Conservation (phyloP, 1,140 invertebrate species). For the Drosophila prosaltans region DNA sequence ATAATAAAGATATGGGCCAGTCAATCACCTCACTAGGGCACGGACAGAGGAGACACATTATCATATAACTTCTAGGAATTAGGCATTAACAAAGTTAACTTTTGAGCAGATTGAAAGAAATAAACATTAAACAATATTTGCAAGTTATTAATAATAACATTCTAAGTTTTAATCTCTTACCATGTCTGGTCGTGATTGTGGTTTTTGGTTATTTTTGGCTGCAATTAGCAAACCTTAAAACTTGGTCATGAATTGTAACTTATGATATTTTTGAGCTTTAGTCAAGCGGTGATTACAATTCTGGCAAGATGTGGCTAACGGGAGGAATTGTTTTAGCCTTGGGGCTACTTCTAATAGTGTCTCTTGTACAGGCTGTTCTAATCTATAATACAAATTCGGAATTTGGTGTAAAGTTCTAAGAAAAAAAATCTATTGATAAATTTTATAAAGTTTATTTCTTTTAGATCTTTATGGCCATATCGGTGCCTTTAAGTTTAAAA, state of each 20-base stretch:
- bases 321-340: not conserved
- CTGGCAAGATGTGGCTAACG: not conserved
- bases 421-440: not conserved
- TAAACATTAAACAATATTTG: slow-evolving; percentile 4
- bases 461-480: slow-evolving; percentile 87
- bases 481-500: slow-evolving; percentile 88
- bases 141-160: not conserved
- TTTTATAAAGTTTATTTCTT: not conserved
- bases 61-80: slow-evolving; percentile 40
- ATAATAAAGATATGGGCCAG: slow-evolving; percentile 1
- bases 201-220: not conserved
- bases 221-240: slow-evolving; percentile 2
- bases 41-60: slow-evolving; percentile 19
- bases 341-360: not conserved
- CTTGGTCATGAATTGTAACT: slow-evolving; percentile 1
- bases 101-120: slow-evolving; percentile 4
- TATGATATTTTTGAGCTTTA: not conserved
- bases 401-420: slow-evolving; percentile 26
- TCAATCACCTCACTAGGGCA: slow-evolving; percentile 47
- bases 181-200: not conserved
- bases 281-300: not conserved
- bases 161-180: not conserved
- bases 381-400: slow-evolving; percentile 42
- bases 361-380: slow-evolving; percentile 4
- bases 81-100: slow-evolving; percentile 18